Percentiles rank a stretch among this genome's conserved stretches.
Conservation (phyloP, 2,888 invertebrate species). For the Halictus ligatus region DNA sequence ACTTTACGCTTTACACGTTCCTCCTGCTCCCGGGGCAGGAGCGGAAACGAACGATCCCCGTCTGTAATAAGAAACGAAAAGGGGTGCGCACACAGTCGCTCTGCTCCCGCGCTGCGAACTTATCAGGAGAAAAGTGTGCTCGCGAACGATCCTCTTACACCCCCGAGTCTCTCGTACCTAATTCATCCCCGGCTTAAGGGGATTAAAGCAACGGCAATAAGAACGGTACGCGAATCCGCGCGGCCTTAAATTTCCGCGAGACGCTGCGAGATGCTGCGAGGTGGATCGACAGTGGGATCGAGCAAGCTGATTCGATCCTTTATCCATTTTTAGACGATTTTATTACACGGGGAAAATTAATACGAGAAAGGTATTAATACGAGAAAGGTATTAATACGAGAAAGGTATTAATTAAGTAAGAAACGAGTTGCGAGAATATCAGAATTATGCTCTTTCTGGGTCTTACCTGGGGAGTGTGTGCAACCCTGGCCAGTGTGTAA, state of each 20-base stretch:
- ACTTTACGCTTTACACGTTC: background rate
- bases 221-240: slow-evolving; percentile 31
- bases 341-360: too few relatives aligned
- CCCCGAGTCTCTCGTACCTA: slow-evolving; percentile 14
- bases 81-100: background rate
- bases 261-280: background rate
- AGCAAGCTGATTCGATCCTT: background rate
- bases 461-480: too few relatives aligned
- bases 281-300: background rate
- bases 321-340: background rate
- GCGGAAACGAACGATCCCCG: background rate
- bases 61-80: slow-evolving; percentile 1
- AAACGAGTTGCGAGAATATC: too few relatives aligned
- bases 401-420: too few relatives aligned
- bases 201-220: slow-evolving; percentile 41
- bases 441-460: too few relatives aligned
- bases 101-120: background rate
- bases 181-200: slow-evolving; percentile 44
- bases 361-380: too few relatives aligned
- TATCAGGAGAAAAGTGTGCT: slow-evolving; percentile 9
- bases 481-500: too few relatives aligned
- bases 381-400: too few relatives aligned
- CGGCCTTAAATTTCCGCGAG: slow-evolving; percentile 30
- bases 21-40: background rate
- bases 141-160: slow-evolving; percentile 18